phyloP scores from a whole-genome alignment of 1,140 invertebrate genomes.

The Caenorhabditis tropicalis region DNA sequence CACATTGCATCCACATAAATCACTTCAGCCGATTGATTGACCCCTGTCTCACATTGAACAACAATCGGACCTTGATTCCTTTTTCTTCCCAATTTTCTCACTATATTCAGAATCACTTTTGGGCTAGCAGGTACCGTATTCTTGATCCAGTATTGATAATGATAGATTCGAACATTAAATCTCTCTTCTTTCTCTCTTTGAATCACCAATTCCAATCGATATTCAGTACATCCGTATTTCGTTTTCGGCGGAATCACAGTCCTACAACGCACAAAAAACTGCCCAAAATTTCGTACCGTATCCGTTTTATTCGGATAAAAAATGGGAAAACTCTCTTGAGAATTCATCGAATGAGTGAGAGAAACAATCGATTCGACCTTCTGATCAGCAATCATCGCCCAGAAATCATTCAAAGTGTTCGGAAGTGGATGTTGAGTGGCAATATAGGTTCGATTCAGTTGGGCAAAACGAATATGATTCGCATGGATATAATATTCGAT shows the following conservation, averaged over 20 bases:
- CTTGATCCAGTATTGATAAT: not conserved
- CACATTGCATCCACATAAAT: slow-evolving; percentile 20
- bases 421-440: not conserved
- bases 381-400: not conserved
- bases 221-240: not conserved
- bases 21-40: slow-evolving; percentile 11
- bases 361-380: not conserved
- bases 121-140: not conserved
- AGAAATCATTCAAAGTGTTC: not conserved
- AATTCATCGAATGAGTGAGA: not conserved
- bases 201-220: not conserved
- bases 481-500: slow-evolving; percentile 6
- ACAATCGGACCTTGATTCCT: not conserved
- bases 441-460: not conserved
- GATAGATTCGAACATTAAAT: not conserved
- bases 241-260: not conserved
- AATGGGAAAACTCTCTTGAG: not conserved
- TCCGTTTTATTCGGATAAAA: not conserved
- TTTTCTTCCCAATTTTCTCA: not conserved
- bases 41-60: not conserved
- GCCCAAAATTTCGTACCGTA: not conserved
- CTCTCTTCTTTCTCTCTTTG: not conserved
- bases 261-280: not conserved
- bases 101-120: not conserved
- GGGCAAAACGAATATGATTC: not conserved